These are phyloP conservation scores for Xiphophorus maculatus DNA, from an alignment of 2,113 vertebrate genomes.

Conservation along the genomic window DNA sequence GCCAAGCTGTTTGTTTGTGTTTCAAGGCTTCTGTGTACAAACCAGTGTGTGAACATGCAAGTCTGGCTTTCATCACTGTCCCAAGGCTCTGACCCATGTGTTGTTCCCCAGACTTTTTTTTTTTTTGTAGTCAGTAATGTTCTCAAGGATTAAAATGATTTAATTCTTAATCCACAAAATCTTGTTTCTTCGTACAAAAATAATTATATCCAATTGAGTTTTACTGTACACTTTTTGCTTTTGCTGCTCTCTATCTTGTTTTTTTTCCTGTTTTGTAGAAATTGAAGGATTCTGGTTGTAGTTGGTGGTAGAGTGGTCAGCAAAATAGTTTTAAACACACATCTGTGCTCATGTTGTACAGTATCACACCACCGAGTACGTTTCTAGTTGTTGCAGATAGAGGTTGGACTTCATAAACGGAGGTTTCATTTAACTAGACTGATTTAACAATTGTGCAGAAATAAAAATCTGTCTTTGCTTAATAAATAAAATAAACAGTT, in stretches of 20 bases:
- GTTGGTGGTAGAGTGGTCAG: too few relatives aligned
- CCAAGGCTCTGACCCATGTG: not conserved
- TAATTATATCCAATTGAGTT: not conserved
- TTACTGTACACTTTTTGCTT: too few relatives aligned
- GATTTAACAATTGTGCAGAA: not conserved
- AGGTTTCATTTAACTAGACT: not conserved
- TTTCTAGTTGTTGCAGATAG: not conserved
- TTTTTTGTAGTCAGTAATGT: not conserved
- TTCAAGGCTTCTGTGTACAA: not conserved
- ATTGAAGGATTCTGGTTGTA: too few relatives aligned
- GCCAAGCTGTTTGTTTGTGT: not conserved
- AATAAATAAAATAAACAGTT: too few relatives aligned
- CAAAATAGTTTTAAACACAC: too few relatives aligned
- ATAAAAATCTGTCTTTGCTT: too few relatives aligned
- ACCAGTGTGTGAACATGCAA: not conserved
- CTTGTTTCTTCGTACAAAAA: not conserved
- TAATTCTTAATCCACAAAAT: not conserved
- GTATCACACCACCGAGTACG: not conserved
- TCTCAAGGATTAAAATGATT: not conserved
- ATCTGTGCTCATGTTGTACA: not conserved
- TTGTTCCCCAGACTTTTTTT: not conserved
- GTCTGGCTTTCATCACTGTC: not conserved
- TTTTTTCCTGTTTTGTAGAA: too few relatives aligned
- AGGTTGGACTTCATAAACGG: not conserved
- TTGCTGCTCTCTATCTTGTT: too few relatives aligned